phyloP scores from a whole-genome alignment of 2,113 vertebrate species.

The Lophius piscatorius region DNA sequence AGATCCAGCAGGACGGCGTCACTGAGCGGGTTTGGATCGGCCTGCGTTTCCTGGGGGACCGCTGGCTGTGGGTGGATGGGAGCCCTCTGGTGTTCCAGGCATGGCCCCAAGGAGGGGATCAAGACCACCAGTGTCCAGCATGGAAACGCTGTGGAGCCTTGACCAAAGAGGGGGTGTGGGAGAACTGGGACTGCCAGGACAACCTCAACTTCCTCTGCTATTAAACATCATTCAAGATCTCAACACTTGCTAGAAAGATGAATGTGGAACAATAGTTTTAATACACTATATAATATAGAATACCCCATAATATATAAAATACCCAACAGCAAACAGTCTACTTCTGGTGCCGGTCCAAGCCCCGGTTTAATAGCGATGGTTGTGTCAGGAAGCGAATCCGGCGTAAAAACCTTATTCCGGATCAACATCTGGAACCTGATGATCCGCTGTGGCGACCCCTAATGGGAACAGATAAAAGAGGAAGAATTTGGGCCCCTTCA shows the following conservation, averaged over 20 bases:
- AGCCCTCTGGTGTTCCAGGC: not conserved
- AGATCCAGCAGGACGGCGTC: rapidly evolving
- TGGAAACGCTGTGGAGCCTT: constrained; percentile 33
- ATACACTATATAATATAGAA: too few relatives aligned
- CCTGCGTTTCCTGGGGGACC: constrained; percentile 28
- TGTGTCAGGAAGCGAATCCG: too few relatives aligned
- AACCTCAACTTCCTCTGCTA: constrained; percentile 36
- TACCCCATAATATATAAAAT: too few relatives aligned
- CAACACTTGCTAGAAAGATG: not conserved
- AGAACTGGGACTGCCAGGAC: constrained; percentile 9
- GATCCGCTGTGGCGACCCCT: too few relatives aligned
- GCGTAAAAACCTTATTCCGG: too few relatives aligned
- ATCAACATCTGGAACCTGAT: too few relatives aligned
- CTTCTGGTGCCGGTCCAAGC: too few relatives aligned
- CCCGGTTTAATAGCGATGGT: too few relatives aligned
- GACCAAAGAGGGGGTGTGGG: constrained; percentile 28
- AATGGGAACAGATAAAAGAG: too few relatives aligned
- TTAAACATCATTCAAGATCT: not conserved
- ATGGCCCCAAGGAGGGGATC: not conserved
- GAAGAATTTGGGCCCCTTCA: too few relatives aligned
- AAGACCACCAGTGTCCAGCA: constrained; percentile 16
- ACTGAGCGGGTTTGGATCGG: constrained; percentile 39
- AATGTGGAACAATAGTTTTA: not conserved
- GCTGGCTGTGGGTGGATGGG: constrained; percentile 37
- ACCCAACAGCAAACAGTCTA: too few relatives aligned